phyloP scores from a whole-genome alignment of 2,797 vertebrate genomes.

The Oryzias dopingdopingensis region DNA sequence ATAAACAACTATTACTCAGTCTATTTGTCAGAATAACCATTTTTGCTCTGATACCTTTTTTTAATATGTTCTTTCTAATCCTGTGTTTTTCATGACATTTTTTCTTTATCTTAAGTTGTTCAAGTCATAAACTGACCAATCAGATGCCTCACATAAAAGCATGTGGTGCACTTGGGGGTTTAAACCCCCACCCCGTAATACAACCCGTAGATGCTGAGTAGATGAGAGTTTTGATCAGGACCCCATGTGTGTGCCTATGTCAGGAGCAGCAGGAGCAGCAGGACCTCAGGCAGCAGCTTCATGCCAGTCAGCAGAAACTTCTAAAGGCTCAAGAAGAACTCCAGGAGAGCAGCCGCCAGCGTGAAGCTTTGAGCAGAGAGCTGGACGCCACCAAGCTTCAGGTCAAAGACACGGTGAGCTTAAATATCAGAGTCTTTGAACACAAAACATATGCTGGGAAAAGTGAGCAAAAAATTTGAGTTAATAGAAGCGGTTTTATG shows the following conservation, averaged over 20 bases:
- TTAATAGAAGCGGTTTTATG: slow-evolving; percentile 2
- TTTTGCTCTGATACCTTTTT: too few species aligned
- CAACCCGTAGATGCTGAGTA: neutral
- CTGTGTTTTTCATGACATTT: too few species aligned
- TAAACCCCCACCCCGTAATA: too few species aligned
- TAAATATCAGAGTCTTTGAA: neutral
- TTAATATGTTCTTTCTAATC: too few species aligned
- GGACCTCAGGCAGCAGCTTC: slow-evolving; percentile 72
- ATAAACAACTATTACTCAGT: too few species aligned
- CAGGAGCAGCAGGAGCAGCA: slow-evolving; percentile 55
- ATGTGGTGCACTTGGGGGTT: too few species aligned
- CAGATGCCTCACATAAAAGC: too few species aligned
- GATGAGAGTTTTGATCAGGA: neutral
- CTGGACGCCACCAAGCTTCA: slow-evolving; percentile 70
- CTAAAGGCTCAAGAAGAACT: slow-evolving; percentile 66
- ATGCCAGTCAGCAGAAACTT: slow-evolving; percentile 67
- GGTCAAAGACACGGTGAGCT: slow-evolving; percentile 75
- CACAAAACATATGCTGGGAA: neutral
- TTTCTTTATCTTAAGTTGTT: too few species aligned
- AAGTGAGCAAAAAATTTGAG: neutral
- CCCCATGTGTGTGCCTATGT: slow-evolving; percentile 5
- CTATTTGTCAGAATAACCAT: too few species aligned
- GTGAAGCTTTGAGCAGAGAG: slow-evolving; percentile 71
- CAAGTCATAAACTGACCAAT: too few species aligned
- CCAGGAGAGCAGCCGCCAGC: slow-evolving; percentile 61